phyloP scores from a whole-genome alignment of 1,140 invertebrate species.

The Neuroterus valhalla region DNA sequence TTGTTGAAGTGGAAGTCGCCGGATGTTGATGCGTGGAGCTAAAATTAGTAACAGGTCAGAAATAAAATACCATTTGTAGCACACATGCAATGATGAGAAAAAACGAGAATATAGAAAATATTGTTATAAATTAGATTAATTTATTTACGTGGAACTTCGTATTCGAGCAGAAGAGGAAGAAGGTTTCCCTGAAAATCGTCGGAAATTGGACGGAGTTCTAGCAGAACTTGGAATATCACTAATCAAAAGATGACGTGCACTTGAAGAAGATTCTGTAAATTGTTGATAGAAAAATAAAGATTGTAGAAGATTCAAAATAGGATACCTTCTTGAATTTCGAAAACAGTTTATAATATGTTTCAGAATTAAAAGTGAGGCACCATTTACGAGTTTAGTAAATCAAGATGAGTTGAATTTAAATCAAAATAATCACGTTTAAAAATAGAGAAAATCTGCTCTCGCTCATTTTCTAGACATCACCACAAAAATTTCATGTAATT shows the following conservation, averaged over 20 bases:
- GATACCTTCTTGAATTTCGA: too few species aligned
- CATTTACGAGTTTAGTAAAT: too few species aligned
- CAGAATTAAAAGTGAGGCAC: too few species aligned
- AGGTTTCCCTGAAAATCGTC: conserved; percentile 9
- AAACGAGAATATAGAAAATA: too few species aligned
- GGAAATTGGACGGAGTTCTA: conserved; percentile 38
- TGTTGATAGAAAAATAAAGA: not conserved
- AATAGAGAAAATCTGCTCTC: too few species aligned
- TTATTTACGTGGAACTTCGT: conserved; percentile 42
- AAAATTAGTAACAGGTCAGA: conserved; percentile 31
- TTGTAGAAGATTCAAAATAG: too few species aligned
- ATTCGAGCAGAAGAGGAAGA: conserved; percentile 38
- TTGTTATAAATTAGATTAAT: conserved; percentile 5
- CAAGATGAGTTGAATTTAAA: too few species aligned
- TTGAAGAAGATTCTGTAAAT: not conserved
- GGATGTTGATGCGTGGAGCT: conserved; percentile 43
- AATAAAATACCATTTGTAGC: conserved; percentile 1
- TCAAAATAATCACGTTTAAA: too few species aligned
- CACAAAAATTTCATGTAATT: too few species aligned
- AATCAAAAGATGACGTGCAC: not conserved
- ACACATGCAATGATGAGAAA: not conserved
- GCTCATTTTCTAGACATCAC: too few species aligned
- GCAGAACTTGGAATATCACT: conserved; percentile 13
- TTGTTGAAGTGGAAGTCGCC: conserved; percentile 25
- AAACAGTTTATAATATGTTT: too few species aligned